Percentiles rank a stretch among this genome's conserved stretches.
phyloP scores from a whole-genome alignment of 2,888 invertebrate species.

The Erebia ligea region DNA sequence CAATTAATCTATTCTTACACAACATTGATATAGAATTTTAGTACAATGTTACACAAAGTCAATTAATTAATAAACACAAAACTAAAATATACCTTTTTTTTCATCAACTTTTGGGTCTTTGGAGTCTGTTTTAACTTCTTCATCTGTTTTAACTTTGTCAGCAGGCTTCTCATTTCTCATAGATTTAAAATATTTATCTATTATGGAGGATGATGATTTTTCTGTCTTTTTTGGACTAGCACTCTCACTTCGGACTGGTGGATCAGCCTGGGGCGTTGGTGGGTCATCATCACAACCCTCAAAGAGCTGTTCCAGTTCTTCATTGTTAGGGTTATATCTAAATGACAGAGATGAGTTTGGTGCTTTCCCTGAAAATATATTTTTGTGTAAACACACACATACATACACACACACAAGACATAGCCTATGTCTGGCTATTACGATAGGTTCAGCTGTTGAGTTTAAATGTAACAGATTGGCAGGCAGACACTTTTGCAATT shows the following conservation, averaged over 20 bases:
- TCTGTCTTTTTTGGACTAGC: constrained; percentile 75
- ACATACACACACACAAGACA: no score
- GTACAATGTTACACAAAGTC: no score
- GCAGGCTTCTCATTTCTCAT: constrained; percentile 60
- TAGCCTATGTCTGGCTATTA: no score
- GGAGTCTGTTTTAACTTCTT: constrained; percentile 58
- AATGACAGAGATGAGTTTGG: constrained; percentile 83
- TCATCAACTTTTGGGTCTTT: constrained; percentile 65
- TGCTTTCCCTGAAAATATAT: constrained; percentile 66
- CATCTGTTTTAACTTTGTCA: constrained; percentile 53
- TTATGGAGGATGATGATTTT: constrained; percentile 69
- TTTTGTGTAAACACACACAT: not conserved
- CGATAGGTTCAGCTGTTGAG: no score
- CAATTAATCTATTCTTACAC: no score
- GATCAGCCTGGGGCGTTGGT: constrained; percentile 75
- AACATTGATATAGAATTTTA: no score
- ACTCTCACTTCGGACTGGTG: constrained; percentile 65
- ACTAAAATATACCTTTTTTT: constrained; percentile 39
- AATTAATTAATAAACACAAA: not conserved
- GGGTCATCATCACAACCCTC: constrained; percentile 84
- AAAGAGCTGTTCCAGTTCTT: constrained; percentile 88
- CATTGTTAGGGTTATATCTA: constrained; percentile 90
- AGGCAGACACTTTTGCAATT: no score
- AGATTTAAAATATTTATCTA: constrained; percentile 80
- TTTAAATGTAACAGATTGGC: no score